Conservation (phyloP, 2,113 vertebrate genomes). For the Lanius ludovicianus region DNA sequence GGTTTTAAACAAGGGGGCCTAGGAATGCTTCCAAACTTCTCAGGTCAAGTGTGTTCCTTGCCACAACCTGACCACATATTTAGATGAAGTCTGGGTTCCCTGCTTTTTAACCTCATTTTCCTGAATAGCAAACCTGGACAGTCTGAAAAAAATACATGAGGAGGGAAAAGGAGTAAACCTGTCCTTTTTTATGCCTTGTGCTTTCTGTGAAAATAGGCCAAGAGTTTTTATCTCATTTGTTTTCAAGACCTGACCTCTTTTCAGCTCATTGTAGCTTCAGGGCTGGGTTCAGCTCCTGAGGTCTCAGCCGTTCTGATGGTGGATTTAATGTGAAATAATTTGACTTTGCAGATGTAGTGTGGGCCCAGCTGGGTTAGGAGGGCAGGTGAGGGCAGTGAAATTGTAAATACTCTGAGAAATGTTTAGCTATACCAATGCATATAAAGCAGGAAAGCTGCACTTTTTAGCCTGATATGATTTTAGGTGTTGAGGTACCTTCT, state of each 20-base stretch:
- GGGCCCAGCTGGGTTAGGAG: not conserved
- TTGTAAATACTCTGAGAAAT: not conserved
- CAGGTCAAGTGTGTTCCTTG: not conserved
- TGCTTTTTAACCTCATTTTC: not conserved
- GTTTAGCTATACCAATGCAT: not conserved
- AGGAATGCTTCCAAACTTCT: not conserved
- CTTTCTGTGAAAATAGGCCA: not conserved
- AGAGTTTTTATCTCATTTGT: not conserved
- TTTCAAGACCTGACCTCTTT: not conserved
- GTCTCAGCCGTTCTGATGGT: not conserved
- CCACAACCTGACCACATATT: not conserved
- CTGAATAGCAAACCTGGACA: not conserved
- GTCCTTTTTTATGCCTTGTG: not conserved
- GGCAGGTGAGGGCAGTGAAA: not conserved
- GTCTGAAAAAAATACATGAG: not conserved
- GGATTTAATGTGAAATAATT: not conserved
- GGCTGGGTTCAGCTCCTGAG: not conserved
- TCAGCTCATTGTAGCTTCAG: fast-evolving
- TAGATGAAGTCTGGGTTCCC: not conserved
- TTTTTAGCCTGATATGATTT: not conserved
- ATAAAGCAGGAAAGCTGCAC: not conserved
- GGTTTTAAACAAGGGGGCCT: not conserved
- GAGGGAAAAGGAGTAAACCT: not conserved
- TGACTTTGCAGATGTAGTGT: not conserved
- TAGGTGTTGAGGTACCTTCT: not conserved